Evolutionary conservation across 2,888 invertebrate species (phyloP).

Genomic region (Bombylius major): DNA sequence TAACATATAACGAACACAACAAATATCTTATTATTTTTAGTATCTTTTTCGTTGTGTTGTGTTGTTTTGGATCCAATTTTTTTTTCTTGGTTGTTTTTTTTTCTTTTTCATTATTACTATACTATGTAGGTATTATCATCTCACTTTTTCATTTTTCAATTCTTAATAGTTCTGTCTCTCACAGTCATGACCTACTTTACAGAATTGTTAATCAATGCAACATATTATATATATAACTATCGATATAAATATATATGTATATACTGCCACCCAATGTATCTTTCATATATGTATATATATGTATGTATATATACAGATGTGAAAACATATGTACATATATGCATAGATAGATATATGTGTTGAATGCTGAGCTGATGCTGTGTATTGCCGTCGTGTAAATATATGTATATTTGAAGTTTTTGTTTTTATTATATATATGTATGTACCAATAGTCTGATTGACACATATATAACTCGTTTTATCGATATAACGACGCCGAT

Average conservation of each 20-base stretch:
- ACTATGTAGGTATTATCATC: background rate
- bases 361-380: too few species aligned
- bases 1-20: too few species aligned
- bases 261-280: too few species aligned
- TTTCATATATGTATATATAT: background rate
- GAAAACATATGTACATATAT: background rate
- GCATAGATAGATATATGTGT: background rate
- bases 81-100: too few species aligned
- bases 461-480: background rate
- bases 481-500: background rate
- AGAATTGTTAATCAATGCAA: slow-evolving; percentile 32
- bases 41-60: too few species aligned
- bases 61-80: too few species aligned
- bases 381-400: too few species aligned
- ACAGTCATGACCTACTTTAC: slow-evolving; percentile 38
- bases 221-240: slow-evolving; percentile 19
- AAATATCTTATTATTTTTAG: too few species aligned
- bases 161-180: slow-evolving; percentile 32
- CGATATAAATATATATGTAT: background rate
- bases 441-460: background rate
- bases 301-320: too few species aligned
- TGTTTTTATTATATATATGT: too few species aligned
- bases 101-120: background rate
- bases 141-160: slow-evolving; percentile 20
- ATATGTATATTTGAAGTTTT: too few species aligned